Percentiles rank a stretch among this genome's conserved stretches.
These are phyloP conservation scores for Eristalinus sepulchralis DNA, from an alignment of 2,888 invertebrate genomes.

Conservation along the genomic window DNA sequence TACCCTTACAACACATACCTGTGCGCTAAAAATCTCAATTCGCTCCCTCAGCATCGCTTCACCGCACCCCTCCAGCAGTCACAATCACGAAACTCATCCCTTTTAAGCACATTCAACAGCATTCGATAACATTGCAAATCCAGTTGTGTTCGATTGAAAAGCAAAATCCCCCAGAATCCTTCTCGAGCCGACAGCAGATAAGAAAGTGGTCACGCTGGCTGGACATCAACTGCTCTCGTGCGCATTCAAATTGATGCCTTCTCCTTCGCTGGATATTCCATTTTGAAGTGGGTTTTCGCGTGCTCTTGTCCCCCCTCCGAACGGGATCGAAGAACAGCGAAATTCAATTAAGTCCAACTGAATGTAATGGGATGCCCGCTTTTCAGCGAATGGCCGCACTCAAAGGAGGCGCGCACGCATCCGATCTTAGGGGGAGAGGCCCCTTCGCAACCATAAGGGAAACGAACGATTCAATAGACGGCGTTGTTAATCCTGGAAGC, in stretches of 20 bases:
- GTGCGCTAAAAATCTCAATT: too few relatives aligned
- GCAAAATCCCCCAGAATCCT: not conserved
- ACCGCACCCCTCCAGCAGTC: not conserved
- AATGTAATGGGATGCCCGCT: constrained; percentile 32
- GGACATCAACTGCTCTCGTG: not conserved
- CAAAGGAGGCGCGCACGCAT: constrained; percentile 22
- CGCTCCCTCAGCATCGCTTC: too few relatives aligned
- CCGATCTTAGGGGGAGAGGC: too few relatives aligned
- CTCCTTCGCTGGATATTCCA: not conserved
- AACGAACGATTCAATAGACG: not conserved
- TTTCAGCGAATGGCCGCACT: constrained; percentile 33
- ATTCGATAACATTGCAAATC: not conserved
- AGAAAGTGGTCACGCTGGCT: too few relatives aligned
- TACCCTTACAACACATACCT: too few relatives aligned
- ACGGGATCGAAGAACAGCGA: constrained; percentile 32
- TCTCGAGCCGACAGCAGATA: too few relatives aligned
- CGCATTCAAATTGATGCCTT: not conserved
- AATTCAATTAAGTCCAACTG: constrained; percentile 59
- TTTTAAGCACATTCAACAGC: not conserved
- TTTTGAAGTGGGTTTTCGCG: not conserved
- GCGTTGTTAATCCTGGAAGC: constrained; percentile 51
- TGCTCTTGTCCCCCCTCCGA: not conserved
- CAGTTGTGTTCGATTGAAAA: not conserved
- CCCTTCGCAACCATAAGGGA: too few relatives aligned
- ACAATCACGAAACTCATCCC: not conserved